Evolutionary conservation across 1,140 invertebrate genomes (phyloP).

Genomic region (Ostrea denselamellosa): DNA sequence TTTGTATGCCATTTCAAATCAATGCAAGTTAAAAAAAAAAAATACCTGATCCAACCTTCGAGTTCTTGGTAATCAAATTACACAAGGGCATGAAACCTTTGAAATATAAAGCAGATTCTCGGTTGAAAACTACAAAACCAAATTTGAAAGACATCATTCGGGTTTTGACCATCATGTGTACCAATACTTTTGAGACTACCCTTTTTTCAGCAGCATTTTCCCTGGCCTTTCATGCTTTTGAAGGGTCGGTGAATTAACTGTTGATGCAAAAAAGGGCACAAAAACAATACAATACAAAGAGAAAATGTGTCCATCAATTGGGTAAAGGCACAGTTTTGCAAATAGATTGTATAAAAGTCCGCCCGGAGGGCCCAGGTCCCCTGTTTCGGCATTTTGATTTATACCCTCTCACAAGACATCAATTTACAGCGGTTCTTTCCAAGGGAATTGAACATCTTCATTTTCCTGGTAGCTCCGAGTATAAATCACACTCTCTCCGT

Average conservation of each 20-base stretch:
- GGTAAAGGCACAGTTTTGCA: no score
- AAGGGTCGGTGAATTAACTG: no score
- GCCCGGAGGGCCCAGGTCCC: no score
- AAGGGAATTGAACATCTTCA: background rate
- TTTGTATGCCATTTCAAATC: background rate
- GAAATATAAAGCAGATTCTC: background rate
- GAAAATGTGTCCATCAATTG: no score
- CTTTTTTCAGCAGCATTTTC: no score
- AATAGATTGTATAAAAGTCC: no score
- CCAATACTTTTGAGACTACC: no score
- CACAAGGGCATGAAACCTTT: background rate
- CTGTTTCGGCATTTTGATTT: background rate
- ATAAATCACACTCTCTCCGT: no score
- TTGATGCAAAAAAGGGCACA: no score
- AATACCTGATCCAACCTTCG: background rate
- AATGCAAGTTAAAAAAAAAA: background rate
- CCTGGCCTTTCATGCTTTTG: background rate
- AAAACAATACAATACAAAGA: background rate
- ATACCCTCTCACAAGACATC: background rate
- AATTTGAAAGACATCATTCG: background rate
- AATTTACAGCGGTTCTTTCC: background rate
- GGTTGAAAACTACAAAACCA: background rate
- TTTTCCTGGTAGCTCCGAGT: background rate
- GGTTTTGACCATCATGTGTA: background rate
- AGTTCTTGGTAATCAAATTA: background rate